phyloP scores from a whole-genome alignment of 2,113 vertebrate genomes.

The Anser brachyrhynchus region DNA sequence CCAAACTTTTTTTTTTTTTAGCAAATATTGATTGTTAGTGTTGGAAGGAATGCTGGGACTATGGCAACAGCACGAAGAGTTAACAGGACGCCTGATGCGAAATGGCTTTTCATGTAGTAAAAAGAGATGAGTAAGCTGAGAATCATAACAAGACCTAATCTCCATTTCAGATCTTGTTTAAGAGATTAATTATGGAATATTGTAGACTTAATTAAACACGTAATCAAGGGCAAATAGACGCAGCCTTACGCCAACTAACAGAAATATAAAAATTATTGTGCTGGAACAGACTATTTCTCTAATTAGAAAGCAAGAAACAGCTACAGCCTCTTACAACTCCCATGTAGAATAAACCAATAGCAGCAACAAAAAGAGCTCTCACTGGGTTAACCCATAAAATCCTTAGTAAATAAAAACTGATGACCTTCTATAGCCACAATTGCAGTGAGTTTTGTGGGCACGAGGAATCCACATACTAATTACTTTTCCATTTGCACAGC shows the following conservation, averaged over 20 bases:
- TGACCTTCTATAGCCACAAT: neutral
- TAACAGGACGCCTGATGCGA: neutral
- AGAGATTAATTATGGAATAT: constrained; percentile 35
- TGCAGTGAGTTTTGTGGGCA: neutral
- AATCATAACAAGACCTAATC: neutral
- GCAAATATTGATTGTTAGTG: neutral
- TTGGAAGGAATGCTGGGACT: neutral
- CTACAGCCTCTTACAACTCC: neutral
- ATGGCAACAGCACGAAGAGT: neutral
- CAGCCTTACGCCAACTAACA: neutral
- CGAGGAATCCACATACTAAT: neutral
- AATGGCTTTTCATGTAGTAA: neutral
- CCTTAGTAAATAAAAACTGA: neutral
- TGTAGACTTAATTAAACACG: constrained; percentile 22
- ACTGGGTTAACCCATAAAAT: neutral
- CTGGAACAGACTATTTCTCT: neutral
- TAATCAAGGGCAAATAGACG: constrained; percentile 6
- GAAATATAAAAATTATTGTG: neutral
- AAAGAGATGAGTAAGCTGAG: constrained; percentile 22
- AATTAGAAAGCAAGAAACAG: neutral
- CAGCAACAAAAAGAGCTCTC: neutral
- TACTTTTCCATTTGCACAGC: neutral
- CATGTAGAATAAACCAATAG: neutral
- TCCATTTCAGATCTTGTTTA: constrained; percentile 45
- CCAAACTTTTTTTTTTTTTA: neutral